Evolutionary conservation across 2,113 vertebrate species (phyloP).

Genomic region (Cricetomys ansorgei): DNA sequence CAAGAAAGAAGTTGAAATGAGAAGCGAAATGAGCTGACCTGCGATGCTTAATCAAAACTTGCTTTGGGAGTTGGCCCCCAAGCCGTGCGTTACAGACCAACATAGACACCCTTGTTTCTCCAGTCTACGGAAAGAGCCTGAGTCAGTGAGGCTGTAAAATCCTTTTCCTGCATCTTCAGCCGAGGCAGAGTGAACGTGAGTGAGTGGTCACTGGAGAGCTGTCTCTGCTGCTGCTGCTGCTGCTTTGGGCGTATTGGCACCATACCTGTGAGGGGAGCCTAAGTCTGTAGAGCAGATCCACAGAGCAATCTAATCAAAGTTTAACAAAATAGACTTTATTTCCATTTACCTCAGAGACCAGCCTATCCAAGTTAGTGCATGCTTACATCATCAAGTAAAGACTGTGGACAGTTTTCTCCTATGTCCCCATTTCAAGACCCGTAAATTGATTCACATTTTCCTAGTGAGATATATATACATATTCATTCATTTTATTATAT

Average conservation of each 20-base stretch:
- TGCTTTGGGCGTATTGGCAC: neutral
- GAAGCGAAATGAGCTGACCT: neutral
- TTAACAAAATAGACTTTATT: neutral
- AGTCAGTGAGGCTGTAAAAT: neutral
- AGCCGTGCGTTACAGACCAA: neutral
- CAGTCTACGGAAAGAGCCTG: neutral
- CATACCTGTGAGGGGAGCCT: neutral
- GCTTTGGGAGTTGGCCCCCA: neutral
- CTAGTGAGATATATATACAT: neutral
- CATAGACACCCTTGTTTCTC: neutral
- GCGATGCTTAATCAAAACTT: neutral
- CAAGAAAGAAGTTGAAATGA: neutral
- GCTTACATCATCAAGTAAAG: constrained; percentile 41
- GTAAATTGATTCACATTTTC: constrained; percentile 52
- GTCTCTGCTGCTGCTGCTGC: neutral
- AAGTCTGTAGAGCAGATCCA: neutral
- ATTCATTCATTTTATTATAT: no score
- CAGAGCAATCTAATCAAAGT: neutral
- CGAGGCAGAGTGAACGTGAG: neutral
- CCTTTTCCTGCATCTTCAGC: neutral
- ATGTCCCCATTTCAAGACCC: constrained; percentile 31
- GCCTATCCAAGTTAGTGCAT: neutral
- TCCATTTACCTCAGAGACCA: neutral
- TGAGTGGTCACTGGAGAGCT: neutral
- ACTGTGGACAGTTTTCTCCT: constrained; percentile 30